Evolutionary conservation across 2,888 invertebrate genomes (phyloP), one percentile per base, ranked within the genome.

Genomic region (Rhimphoctona megacephalus): DNA sequence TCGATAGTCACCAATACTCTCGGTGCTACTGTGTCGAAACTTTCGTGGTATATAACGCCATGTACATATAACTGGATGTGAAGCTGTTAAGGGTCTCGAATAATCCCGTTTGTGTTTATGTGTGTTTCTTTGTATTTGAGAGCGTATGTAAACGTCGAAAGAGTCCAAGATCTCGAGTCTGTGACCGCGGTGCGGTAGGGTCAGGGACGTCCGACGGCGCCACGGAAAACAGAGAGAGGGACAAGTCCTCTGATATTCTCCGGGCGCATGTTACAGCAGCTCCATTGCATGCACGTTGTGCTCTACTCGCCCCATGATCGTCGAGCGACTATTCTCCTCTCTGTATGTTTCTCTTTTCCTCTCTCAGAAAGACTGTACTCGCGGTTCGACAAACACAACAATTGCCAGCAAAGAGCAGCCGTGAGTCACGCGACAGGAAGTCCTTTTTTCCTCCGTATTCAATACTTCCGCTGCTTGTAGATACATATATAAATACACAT

Each of bases 361-460:
- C 49, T 77, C 77, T 66, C 11, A 74, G 43, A 67, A 76, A 79
- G 81, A 76, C 79, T 69, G 54, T 46, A n/a, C 80, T 66, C 74
- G 77, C 77, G 74, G 49, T 82, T 72, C 79, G 46, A 86, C 83
- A 83, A 87, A 77, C 78, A 72, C 86, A 67, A 70, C 86, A 87
- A 81, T 77, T 82, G 86, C 52, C 87, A 88, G 87, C 88, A 78
- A 77, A 85, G 85, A 85, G 77, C 66, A 83, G 54, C 84, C 80
- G 67, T 92, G 92, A 93, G 87, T 93, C 93, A 93, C 90, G 89
- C 90, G 90, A 89, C 89, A 91, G 93, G 92, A 93, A 92, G 90
- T 92, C 87, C 90, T 90, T 90, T 91, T 91, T 90, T 69, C 69
- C 90, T 86, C 85, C 87, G 86, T 73, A 86, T 8, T 49, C 33